phyloP scores from a whole-genome alignment of 92 coral and sea anemone genomes.

The Scolanthus callimorphus region DNA sequence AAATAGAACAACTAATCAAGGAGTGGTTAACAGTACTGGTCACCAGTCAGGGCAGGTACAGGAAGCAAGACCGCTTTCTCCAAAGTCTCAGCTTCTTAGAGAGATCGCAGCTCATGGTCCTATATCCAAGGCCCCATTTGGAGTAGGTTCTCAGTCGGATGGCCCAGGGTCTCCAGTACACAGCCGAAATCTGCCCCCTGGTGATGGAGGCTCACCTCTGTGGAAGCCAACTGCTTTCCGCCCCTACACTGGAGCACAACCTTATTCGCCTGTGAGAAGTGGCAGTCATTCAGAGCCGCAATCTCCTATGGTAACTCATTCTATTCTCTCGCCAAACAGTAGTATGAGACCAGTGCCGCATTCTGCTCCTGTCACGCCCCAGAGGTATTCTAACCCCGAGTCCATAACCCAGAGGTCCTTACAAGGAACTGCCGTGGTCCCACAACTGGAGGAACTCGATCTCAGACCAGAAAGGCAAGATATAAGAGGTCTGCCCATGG shows the following conservation, averaged over 20 bases:
- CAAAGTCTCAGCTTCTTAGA: slow-evolving; percentile 5
- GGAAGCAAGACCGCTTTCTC: background rate
- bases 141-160: background rate
- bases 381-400: slow-evolving; percentile 59
- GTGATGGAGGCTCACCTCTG: slow-evolving; percentile 5
- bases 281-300: slow-evolving; percentile 79
- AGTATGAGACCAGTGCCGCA: slow-evolving; percentile 25
- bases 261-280: slow-evolving; percentile 35
- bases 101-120: slow-evolving; percentile 1
- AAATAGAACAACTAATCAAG: background rate
- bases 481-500: background rate
- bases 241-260: slow-evolving; percentile 64
- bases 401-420: slow-evolving; percentile 20
- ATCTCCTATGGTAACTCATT: slow-evolving; percentile 46
- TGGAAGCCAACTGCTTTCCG: slow-evolving; percentile 84
- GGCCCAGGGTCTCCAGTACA: background rate
- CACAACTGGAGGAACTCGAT: background rate
- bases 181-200: background rate
- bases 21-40: background rate
- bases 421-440: slow-evolving; percentile 7
- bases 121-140: background rate
- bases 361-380: slow-evolving; percentile 87
- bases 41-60: background rate
- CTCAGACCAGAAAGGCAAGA: background rate
- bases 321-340: slow-evolving; percentile 21